A percentile compares a stretch with the other conserved stretches of the same genome.
These are phyloP conservation scores for Lagocephalus sceleratus DNA, from an alignment of 2,797 vertebrate species.

Conservation along the genomic window DNA sequence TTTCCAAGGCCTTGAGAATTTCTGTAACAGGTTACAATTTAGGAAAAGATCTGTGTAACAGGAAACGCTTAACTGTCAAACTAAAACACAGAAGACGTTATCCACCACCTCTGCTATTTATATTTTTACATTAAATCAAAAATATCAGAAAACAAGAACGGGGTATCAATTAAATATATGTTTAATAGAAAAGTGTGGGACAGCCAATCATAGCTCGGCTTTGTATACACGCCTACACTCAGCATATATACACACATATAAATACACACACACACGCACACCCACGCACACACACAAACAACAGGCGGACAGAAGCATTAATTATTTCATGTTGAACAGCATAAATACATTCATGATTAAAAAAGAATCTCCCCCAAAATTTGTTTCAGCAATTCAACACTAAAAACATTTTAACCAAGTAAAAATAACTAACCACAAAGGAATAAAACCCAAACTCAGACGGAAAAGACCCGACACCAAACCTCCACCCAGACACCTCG, in stretches of 20 bases:
- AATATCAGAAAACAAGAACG: neutral
- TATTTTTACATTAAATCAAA: neutral
- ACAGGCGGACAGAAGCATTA: constrained; percentile 23
- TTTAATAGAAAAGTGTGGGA: constrained; percentile 22
- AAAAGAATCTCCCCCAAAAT: constrained; percentile 10
- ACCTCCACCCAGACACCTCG: neutral
- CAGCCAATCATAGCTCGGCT: constrained; percentile 27
- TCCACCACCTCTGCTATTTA: neutral
- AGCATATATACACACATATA: constrained; percentile 6
- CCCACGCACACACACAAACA: neutral
- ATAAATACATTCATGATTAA: constrained; percentile 47
- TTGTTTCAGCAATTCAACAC: neutral
- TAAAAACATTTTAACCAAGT: neutral
- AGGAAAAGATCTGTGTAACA: neutral
- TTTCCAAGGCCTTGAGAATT: neutral
- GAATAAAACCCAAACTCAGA: constrained; percentile 1
- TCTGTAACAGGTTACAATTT: too few relatives aligned
- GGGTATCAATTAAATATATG: constrained; percentile 19
- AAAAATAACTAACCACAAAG: constrained; percentile 8
- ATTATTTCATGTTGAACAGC: constrained; percentile 25
- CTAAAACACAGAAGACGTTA: neutral
- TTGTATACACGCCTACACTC: neutral
- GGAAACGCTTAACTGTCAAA: too few relatives aligned
- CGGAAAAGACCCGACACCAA: constrained; percentile 1
- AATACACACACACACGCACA: constrained; percentile 2